Base-by-base conservation (phyloP, 2,797 vertebrate species). In the Poecile montanus region DNA sequence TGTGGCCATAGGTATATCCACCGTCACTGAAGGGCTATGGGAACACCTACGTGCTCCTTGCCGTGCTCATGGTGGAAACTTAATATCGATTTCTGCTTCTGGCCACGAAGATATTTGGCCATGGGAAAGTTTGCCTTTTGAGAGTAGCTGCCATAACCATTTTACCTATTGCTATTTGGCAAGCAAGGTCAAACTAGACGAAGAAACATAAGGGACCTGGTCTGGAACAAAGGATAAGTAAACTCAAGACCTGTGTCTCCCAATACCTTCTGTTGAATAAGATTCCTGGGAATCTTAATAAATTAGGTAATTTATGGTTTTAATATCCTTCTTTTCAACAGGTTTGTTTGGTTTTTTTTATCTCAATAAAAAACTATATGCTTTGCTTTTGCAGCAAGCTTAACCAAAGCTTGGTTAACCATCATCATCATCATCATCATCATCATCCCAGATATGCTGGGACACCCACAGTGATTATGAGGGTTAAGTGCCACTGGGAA, bases 21-120 rank as follows among this genome's bases (percentile, higher is more conserved):
- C 36, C 32, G 29, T 13, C 54, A 29, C 38, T 47, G 42, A 50
- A 65, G 34, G 21, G 26, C 25, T 34, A 2, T 2, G 54, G 29
- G 1, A 61, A 65, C 36, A 42, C 15, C 51, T 29, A 0, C 0
- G 0, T 54, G 11, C 25, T 63, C 57, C 25, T 57, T 54, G 15
- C 21, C 57, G 25, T 34, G 23, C 29, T 68, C 3, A 0, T 14
- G 40, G 51, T 47, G 63, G 23, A 63, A 42, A 34, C 6, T 56
- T 32, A 27, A 23, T 48, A 25, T 18, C 0, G 0, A 44, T 70
- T 91, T 63, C 51, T 75, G 26, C 25, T 61, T 20, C 68, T 67
- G 48, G 7, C 20, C 40, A 3, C 0, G 1, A 30, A 58, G 22
- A n/a, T 36, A 13, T 10, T 74, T 77, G 32, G 18, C 40, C 32